Conservation (phyloP, 2,888 invertebrate species). For the Nymphalis urticae region DNA sequence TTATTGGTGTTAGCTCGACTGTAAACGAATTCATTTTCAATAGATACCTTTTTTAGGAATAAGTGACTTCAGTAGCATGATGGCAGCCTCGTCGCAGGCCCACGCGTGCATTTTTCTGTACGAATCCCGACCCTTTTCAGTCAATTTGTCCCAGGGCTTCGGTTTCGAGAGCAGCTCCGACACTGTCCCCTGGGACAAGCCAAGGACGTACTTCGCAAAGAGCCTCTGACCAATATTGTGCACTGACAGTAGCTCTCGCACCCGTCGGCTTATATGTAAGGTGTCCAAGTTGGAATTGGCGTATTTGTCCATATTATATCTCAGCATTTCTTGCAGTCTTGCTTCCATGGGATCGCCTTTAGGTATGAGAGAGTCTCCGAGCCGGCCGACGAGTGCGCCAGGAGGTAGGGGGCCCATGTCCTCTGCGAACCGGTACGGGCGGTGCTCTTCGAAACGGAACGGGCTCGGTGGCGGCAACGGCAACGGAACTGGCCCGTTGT, state of each 20-base stretch:
- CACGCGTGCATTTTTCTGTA: slow-evolving; percentile 99
- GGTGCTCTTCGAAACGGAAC: slow-evolving; percentile 91
- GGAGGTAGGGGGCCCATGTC: slow-evolving; percentile 88
- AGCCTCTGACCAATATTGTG: slow-evolving; percentile 99
- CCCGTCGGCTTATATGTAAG: slow-evolving; percentile 95
- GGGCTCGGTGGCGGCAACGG: slow-evolving; percentile 82
- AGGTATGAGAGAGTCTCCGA: slow-evolving; percentile 94
- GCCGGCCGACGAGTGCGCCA: slow-evolving; percentile 90
- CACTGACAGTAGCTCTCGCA: slow-evolving; percentile 95
- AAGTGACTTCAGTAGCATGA: slow-evolving; percentile 97
- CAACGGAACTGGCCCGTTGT: slow-evolving; percentile 75
- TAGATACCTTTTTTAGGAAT: slow-evolving; percentile 98
- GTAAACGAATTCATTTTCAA: slow-evolving; percentile 47
- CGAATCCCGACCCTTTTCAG: slow-evolving; percentile 99
- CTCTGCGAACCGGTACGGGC: slow-evolving; percentile 91
- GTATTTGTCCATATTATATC: slow-evolving; percentile 98
- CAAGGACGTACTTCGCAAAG: slow-evolving; percentile 99
- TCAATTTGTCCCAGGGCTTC: slow-evolving; percentile 99
- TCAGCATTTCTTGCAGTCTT: slow-evolving; percentile 93
- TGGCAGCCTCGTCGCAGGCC: slow-evolving; percentile 98
- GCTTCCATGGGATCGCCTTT: slow-evolving; percentile 97
- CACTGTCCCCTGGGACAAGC: slow-evolving; percentile 98
- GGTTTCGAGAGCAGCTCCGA: slow-evolving; percentile 99
- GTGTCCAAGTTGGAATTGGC: slow-evolving; percentile 97
- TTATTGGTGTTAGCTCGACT: slow-evolving; percentile 36